Evolutionary conservation across 2,797 vertebrate genomes (phyloP).

Genomic region (Aplochiton taeniatus): DNA sequence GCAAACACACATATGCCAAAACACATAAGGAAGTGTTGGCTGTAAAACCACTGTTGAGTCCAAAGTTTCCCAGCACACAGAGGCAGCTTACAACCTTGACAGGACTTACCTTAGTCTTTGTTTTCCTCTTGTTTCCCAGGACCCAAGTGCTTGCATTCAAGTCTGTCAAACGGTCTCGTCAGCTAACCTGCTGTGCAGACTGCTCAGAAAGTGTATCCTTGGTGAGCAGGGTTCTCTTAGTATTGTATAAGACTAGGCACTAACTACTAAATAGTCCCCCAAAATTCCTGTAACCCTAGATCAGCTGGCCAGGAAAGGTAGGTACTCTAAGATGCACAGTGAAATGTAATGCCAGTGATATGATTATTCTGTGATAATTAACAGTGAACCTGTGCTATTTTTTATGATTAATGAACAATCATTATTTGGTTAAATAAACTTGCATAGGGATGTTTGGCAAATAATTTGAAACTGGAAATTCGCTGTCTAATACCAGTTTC

Average conservation of each 20-base stretch:
- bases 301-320: too few relatives aligned
- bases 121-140: constrained; percentile 65
- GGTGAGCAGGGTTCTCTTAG: constrained; percentile 70
- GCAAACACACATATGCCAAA: not conserved
- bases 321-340: too few relatives aligned
- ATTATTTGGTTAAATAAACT: constrained; percentile 2
- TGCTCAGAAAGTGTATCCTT: constrained; percentile 70
- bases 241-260: not conserved
- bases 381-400: too few relatives aligned
- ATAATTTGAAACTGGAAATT: not conserved
- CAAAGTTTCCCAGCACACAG: constrained; percentile 6
- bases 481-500: not conserved
- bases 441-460: too few relatives aligned
- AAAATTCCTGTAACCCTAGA: too few relatives aligned
- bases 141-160: constrained; percentile 78
- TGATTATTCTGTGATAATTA: too few relatives aligned
- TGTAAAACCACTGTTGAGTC: constrained; percentile 1
- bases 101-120: constrained; percentile 1
- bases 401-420: not conserved
- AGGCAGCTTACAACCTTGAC: not conserved
- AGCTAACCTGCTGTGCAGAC: constrained; percentile 66
- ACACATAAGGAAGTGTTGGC: not conserved
- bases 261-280: not conserved
- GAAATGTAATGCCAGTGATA: too few relatives aligned
- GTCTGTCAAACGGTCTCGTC: constrained; percentile 40